Base-by-base conservation (phyloP, 2,888 invertebrate species). In the Sycophila texana region DNA sequence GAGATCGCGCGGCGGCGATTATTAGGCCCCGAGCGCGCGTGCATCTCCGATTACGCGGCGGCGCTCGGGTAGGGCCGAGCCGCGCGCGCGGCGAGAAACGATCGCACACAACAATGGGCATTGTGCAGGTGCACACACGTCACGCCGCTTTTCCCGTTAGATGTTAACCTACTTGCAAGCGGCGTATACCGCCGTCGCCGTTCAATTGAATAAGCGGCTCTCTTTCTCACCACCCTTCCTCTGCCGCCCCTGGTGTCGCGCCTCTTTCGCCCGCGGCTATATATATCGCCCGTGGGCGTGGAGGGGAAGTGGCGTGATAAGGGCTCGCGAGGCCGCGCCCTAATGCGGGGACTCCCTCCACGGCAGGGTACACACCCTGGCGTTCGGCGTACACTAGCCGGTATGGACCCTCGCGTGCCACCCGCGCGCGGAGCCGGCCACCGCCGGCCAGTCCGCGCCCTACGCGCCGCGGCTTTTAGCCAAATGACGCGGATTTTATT, bases 121-220 rank as follows among this genome's bases (percentile, higher is more conserved):
- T 87, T 88, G 87, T 86, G 77, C 84, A 85, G 85, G 84, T 86
- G 85, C 83, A 78, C 30, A 22, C 82, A 82, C 81, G 84, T 83
- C 84, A 82, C 82, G 81, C 82, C 84, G 63, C 39, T 84, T 85
- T 86, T 84, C 83, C 85, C 85, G 84, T 86, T 86, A 85, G 83
- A 84, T 60, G 82, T 81, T 83, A 83, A 83, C 82, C 82, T 75
- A 83, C 80, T 82, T 83, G 82, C 80, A 51, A 16, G 13, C 47
- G 10, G 16, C 30, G 13, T 12, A n/a, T n/a, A 18, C 16, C 16
- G 26, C 47, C 14, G 30, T n/a, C 30, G 26, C 49, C 18, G 66
- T 65, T 77, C 71, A 67, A 78, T 74, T 78, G 68, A 78, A 78
- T 55, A 73, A 63, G 60, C 78, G 60, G 55, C 49, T 66, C 74